Evolutionary conservation across 92 coral and sea anemone species (phyloP).

Genomic region (Chrysogorgia sp.): DNA sequence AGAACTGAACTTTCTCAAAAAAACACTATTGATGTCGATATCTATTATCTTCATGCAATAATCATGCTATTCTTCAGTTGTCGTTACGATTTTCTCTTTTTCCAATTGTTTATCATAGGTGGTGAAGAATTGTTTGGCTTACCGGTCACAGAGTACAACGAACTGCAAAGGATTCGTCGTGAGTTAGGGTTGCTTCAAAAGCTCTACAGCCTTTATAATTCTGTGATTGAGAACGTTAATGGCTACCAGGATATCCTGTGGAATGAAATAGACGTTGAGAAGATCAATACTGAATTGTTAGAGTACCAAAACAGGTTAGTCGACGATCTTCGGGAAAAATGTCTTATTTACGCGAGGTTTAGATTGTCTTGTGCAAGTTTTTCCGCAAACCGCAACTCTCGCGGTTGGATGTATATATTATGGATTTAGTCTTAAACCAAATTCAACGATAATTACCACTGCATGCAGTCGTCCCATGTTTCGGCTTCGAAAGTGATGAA

Average conservation of each 20-base stretch:
- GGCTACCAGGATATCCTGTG: constrained; percentile 97
- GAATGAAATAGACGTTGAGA: constrained; percentile 98
- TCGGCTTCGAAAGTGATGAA: too few relatives aligned
- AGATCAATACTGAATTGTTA: constrained; percentile 82
- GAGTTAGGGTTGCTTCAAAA: constrained; percentile 92
- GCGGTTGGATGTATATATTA: too few relatives aligned
- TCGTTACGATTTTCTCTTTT: background rate
- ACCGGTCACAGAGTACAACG: constrained; percentile 88
- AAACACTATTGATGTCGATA: too few relatives aligned
- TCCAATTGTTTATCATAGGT: constrained; percentile 59
- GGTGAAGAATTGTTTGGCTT: constrained; percentile 97
- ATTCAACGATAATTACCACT: too few relatives aligned
- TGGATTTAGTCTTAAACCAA: too few relatives aligned
- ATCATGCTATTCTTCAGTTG: too few relatives aligned
- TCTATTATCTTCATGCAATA: background rate
- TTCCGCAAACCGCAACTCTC: too few relatives aligned
- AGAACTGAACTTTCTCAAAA: too few relatives aligned
- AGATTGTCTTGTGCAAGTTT: too few relatives aligned
- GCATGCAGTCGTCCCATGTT: too few relatives aligned
- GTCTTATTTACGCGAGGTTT: too few relatives aligned
- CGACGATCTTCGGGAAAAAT: too few relatives aligned
- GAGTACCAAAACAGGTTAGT: constrained; percentile 93
- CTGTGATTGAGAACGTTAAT: constrained; percentile 95
- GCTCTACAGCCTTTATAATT: constrained; percentile 90
- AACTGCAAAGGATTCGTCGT: constrained; percentile 86